These are phyloP conservation scores for Macrobrachium rosenbergii DNA, from an alignment of 1,140 invertebrate species.

Conservation along the genomic window DNA sequence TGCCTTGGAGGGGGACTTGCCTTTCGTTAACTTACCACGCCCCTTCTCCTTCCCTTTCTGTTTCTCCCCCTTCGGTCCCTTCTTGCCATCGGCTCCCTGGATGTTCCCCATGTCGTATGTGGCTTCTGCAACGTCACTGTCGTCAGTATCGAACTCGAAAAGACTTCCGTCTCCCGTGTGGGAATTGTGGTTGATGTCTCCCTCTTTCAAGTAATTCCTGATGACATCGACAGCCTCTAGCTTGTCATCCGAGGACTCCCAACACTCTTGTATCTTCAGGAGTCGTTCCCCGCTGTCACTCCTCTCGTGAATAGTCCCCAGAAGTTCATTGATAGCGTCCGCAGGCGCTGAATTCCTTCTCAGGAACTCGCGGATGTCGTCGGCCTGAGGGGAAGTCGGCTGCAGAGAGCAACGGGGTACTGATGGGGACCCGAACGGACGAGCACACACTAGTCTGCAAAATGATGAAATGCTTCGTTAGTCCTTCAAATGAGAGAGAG, in stretches of 20 bases:
- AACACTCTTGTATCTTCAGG: slow-evolving; percentile 21
- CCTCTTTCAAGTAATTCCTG: neutral
- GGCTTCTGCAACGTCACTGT: slow-evolving; percentile 28
- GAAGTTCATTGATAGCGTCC: slow-evolving; percentile 18
- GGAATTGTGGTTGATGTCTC: slow-evolving; percentile 11
- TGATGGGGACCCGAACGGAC: slow-evolving; percentile 15
- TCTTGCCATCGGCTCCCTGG: slow-evolving; percentile 52
- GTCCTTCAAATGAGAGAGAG: neutral
- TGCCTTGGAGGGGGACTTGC: slow-evolving; percentile 55
- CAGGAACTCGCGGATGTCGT: neutral
- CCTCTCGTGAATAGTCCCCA: slow-evolving; percentile 10
- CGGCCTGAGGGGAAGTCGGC: neutral
- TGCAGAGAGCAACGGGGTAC: neutral
- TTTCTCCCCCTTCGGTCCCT: slow-evolving; percentile 40
- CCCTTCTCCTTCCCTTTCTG: slow-evolving; percentile 41
- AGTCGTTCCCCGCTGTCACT: neutral
- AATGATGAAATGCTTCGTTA: neutral
- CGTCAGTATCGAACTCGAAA: slow-evolving; percentile 38
- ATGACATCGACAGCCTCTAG: neutral
- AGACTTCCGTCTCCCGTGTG: slow-evolving; percentile 68
- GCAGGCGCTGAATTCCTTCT: slow-evolving; percentile 46
- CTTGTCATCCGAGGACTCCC: neutral
- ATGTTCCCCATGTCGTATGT: slow-evolving; percentile 54
- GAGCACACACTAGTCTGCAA: slow-evolving; percentile 38
- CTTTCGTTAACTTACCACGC: slow-evolving; percentile 19